A percentile compares a stretch with the other conserved stretches of the same genome.
Conservation (phyloP, 1,140 invertebrate species). For the Drosophila albomicans region DNA sequence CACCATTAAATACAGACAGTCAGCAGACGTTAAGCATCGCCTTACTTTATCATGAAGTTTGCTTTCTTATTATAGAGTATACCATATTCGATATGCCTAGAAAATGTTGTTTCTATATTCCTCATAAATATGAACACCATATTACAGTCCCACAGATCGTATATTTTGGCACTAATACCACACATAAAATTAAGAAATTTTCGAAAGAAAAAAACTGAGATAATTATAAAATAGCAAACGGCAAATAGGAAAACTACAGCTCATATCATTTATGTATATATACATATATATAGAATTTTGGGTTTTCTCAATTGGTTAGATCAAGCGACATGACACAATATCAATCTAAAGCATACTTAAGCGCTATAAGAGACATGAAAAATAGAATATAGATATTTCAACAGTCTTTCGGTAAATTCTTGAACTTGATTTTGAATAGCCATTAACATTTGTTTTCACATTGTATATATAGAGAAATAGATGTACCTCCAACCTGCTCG, state of each 20-base stretch:
- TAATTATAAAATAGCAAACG: slow-evolving; percentile 38
- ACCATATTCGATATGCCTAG: background rate
- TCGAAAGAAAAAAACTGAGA: slow-evolving; percentile 37
- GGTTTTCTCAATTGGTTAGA: slow-evolving; percentile 10
- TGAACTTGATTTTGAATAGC: slow-evolving; percentile 77
- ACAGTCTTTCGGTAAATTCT: slow-evolving; percentile 55
- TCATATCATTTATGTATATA: background rate
- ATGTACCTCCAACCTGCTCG: slow-evolving; percentile 35
- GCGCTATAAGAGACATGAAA: background rate
- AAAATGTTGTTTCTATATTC: background rate
- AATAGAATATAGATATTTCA: slow-evolving; percentile 11
- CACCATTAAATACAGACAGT: background rate
- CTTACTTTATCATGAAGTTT: background rate
- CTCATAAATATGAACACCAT: slow-evolving; percentile 35
- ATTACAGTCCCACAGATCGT: slow-evolving; percentile 45
- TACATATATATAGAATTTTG: slow-evolving; percentile 1
- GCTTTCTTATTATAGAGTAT: background rate
- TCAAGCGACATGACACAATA: slow-evolving; percentile 14
- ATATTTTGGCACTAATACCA: slow-evolving; percentile 75
- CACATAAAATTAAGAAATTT: slow-evolving; percentile 50
- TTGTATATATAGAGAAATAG: slow-evolving; percentile 17
- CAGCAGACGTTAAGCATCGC: background rate
- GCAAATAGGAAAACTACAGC: slow-evolving; percentile 29
- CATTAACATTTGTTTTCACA: slow-evolving; percentile 31
- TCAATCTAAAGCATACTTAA: background rate